Conservation (phyloP, 2,888 invertebrate species). For the Lasioglossum calceatum region DNA sequence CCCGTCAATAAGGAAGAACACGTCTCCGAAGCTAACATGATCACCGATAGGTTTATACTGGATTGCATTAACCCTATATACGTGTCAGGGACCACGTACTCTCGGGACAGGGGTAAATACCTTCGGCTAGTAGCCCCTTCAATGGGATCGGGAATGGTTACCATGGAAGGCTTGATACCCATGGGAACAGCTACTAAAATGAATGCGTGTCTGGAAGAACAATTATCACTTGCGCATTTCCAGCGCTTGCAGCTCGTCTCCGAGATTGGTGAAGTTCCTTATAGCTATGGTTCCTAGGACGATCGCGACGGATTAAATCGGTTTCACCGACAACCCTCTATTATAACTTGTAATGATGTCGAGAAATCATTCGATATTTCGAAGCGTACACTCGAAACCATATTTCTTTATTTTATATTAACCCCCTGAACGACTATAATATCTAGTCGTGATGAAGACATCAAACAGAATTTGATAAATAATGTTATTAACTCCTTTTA, state of each 20-base stretch:
- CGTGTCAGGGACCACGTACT: conserved; percentile 56
- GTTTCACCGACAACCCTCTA: not conserved
- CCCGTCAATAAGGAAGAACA: conserved; percentile 60
- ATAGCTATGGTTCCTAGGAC: not conserved
- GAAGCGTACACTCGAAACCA: not conserved
- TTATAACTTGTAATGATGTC: not conserved
- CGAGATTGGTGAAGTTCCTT: not conserved
- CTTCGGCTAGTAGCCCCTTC: conserved; percentile 44
- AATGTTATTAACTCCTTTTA: no score
- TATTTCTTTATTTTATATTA: no score
- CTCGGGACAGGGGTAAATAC: conserved; percentile 56
- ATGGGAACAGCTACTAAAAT: conserved; percentile 37
- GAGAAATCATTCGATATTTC: not conserved
- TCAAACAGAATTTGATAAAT: not conserved
- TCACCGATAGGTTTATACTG: conserved; percentile 53
- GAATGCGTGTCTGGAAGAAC: conserved; percentile 38
- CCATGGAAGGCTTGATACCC: conserved; percentile 37
- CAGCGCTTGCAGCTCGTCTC: not conserved
- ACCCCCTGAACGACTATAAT: not conserved
- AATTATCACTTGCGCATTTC: conserved; percentile 40
- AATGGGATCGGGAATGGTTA: conserved; percentile 57
- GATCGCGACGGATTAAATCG: not conserved
- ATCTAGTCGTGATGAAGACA: not conserved
- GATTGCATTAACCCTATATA: conserved; percentile 59
- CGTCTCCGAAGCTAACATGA: conserved; percentile 50